Evolutionary conservation across 2,797 vertebrate genomes (phyloP).

Genomic region (Ctenochaetus hawaiiensis): DNA sequence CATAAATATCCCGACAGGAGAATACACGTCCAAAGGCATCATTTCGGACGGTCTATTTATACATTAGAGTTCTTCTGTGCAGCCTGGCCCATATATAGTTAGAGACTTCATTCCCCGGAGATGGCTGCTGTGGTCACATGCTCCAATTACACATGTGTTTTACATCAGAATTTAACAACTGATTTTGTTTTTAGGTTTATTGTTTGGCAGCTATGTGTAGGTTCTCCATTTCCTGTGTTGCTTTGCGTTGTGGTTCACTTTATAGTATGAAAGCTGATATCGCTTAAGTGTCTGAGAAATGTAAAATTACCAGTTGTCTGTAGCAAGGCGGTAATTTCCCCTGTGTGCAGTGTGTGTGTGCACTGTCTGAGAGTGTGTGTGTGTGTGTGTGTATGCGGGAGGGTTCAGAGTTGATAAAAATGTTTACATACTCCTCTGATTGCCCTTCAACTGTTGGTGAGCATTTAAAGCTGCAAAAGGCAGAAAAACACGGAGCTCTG

Average conservation of each 20-base stretch:
- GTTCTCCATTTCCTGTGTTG: background rate
- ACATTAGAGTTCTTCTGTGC: background rate
- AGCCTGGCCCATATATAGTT: background rate
- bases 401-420: background rate
- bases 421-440: background rate
- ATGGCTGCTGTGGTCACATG: conserved; percentile 10
- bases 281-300: background rate
- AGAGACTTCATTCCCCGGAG: conserved; percentile 11
- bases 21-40: background rate
- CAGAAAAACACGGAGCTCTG: background rate
- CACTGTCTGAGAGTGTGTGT: no score
- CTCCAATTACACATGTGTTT: background rate
- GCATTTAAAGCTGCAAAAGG: background rate
- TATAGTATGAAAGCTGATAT: background rate
- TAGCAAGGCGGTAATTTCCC: background rate
- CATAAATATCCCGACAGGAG: background rate
- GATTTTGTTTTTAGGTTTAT: background rate
- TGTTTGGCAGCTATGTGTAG: background rate
- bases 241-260: no score
- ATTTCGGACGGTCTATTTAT: background rate
- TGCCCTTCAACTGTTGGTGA: background rate
- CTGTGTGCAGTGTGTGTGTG: no score
- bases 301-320: background rate
- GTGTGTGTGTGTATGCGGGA: no score
- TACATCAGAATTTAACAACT: background rate